Conservation (phyloP, 2,113 vertebrate species). For the Thunnus thynnus region DNA sequence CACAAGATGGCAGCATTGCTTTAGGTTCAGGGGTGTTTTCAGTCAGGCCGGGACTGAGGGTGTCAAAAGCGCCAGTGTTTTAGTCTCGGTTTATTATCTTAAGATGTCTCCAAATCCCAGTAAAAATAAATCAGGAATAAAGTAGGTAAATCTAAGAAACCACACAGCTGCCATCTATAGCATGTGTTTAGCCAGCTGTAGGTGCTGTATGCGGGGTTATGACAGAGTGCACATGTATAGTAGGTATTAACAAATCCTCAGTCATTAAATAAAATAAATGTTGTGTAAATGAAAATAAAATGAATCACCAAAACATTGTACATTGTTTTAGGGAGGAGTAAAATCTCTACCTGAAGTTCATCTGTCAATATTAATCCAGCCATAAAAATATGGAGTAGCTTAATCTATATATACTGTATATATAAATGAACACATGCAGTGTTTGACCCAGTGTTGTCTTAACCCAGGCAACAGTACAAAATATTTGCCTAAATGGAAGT, state of each 20-base stretch:
- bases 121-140: slow-evolving; percentile 21
- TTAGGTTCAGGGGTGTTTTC: not conserved
- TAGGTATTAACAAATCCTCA: not conserved
- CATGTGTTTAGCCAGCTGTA: slow-evolving; percentile 11
- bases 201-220: not conserved
- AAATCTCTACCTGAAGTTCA: too few species aligned
- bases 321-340: too few species aligned
- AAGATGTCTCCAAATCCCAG: not conserved
- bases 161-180: not conserved
- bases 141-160: slow-evolving; percentile 13
- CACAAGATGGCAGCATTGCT: slow-evolving; percentile 75
- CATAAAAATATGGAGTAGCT: too few species aligned
- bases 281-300: not conserved
- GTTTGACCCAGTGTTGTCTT: not conserved
- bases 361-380: too few species aligned
- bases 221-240: not conserved
- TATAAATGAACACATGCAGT: not conserved
- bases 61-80: not conserved
- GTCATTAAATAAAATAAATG: not conserved
- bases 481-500: not conserved
- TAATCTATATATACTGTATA: too few species aligned
- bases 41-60: not conserved
- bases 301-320: too few species aligned
- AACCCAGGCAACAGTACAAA: not conserved
- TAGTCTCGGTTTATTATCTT: slow-evolving; percentile 5